Evolutionary conservation across 2,888 invertebrate species (phyloP), one percentile per base, ranked within the genome.

Genomic region (Nephrotoma flavescens): DNA sequence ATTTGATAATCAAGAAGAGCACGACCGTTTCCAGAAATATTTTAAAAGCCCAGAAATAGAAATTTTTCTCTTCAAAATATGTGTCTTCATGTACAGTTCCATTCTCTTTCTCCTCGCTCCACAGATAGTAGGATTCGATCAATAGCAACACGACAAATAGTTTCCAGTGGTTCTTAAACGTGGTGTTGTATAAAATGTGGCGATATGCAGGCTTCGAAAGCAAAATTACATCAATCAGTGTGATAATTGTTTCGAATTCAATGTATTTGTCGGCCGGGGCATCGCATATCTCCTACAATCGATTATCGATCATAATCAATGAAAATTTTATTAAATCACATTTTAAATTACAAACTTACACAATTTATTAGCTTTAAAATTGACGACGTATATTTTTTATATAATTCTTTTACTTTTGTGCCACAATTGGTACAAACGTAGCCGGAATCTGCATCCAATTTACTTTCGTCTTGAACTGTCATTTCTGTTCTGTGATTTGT

Each of bases 241-340:
- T 95, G 88, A 98, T 95, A 0, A 96, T 95, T n/a, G 95, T 94
- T 90, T 98, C 98, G 91, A 96, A 97, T 91, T 98, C 98, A 87
- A 98, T 95, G 90, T 98, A 98, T 90, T 97, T 97, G 91, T 98
- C 98, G 0, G 96, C 96, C 12, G 95, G 91, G 84, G 94, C 92
- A 86, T 94, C 94, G 90, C 98, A 98, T 88, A 93, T 93, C 9
- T 93, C 94, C 98, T 98, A 89, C 90, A 92, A 92, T 41, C 19
- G 41, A 71, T 31, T 5, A 31, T 31, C 2, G 31, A 31, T 31
- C 31, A 9, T 57, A 19, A 71, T 19, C 9, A 4, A 41, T 52
- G 45, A 44, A 71, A 83, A 15, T 31, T 44, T 1, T 83, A 41
- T 9, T 41, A 41, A 83, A 83, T 41, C 41, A 41, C 11, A 9